Conservation (phyloP, 2,888 invertebrate genomes). For the Copidosoma aretas region DNA sequence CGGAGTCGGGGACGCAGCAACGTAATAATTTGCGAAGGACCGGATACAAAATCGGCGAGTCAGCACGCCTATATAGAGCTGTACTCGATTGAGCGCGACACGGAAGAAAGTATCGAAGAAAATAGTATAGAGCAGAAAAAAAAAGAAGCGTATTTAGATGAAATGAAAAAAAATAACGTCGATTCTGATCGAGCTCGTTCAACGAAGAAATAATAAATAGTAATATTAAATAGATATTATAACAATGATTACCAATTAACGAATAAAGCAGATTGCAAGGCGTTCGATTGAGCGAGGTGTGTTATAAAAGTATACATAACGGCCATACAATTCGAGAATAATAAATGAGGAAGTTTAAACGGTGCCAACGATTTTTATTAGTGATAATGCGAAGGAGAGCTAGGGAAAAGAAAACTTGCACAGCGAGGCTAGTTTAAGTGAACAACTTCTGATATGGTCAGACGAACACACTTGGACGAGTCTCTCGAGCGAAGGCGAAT, state of each 20-base stretch:
- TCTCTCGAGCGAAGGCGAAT: not conserved
- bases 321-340: not conserved
- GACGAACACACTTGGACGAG: constrained; percentile 4
- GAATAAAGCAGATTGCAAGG: not conserved
- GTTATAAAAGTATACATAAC: not conserved
- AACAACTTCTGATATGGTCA: constrained; percentile 2
- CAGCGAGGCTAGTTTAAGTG: constrained; percentile 5
- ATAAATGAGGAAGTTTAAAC: not conserved
- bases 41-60: not conserved
- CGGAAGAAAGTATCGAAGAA: constrained; percentile 26
- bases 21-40: constrained; percentile 32
- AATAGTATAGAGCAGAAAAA: not conserved
- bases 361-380: constrained; percentile 38
- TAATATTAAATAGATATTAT: constrained; percentile 4
- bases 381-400: constrained; percentile 4
- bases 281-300: constrained; percentile 25
- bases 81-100: not conserved
- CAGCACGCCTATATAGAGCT: constrained; percentile 2
- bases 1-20: constrained; percentile 30
- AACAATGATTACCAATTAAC: constrained; percentile 18
- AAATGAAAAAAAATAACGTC: no score
- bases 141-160: no score
- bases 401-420: not conserved
- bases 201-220: constrained; percentile 28
- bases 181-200: constrained; percentile 30